These are phyloP conservation scores for Crematogaster levior DNA, from an alignment of 2,888 invertebrate genomes.

Conservation along the genomic window DNA sequence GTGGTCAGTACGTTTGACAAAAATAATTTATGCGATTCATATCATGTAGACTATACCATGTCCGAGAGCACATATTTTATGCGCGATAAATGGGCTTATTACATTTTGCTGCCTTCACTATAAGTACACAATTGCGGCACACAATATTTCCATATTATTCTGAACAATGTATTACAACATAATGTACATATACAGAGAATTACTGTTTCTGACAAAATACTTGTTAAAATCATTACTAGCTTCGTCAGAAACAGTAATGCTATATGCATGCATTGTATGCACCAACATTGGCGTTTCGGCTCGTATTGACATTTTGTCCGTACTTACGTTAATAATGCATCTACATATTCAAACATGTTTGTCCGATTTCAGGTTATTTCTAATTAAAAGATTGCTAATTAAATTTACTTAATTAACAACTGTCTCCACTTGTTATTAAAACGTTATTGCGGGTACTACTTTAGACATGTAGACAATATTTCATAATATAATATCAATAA, in stretches of 20 bases:
- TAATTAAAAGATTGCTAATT: conserved; percentile 18
- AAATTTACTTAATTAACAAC: conserved; percentile 27
- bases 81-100: conserved; percentile 39
- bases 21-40: conserved; percentile 19
- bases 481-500: not conserved
- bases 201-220: conserved; percentile 32
- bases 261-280: conserved; percentile 2
- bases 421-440: not conserved
- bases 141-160: conserved; percentile 43
- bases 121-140: conserved; percentile 33
- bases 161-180: conserved; percentile 12
- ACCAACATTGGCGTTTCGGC: conserved; percentile 8
- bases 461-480: not conserved
- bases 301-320: conserved; percentile 23
- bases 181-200: conserved; percentile 18
- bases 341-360: not conserved
- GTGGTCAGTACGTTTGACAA: not conserved
- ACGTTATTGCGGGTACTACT: not conserved
- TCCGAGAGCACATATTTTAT: not conserved
- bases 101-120: conserved; percentile 22
- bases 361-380: conserved; percentile 1
- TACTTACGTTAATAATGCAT: conserved; percentile 13
- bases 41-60: not conserved
- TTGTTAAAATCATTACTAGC: conserved; percentile 35
- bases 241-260: conserved; percentile 27